Evolutionary conservation across 2,888 invertebrate genomes (phyloP).

Genomic region (Sclerodermus sp.): DNA sequence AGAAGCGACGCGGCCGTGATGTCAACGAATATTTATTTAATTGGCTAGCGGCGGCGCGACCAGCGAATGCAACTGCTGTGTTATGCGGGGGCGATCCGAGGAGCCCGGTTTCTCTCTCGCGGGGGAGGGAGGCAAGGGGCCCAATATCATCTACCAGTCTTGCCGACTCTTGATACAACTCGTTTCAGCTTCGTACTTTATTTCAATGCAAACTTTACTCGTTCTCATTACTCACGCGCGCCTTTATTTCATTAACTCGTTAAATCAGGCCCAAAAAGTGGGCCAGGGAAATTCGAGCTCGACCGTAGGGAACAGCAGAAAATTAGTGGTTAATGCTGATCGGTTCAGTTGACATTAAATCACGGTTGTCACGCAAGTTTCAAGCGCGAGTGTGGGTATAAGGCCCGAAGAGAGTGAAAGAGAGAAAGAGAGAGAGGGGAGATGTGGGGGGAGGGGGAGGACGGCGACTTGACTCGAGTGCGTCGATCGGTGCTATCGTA

Average conservation of each 20-base stretch:
- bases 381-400: no score
- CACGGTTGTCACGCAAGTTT: neutral
- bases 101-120: conserved; percentile 5
- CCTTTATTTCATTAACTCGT: no score
- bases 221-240: no score
- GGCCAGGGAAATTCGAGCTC: no score
- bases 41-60: conserved; percentile 49
- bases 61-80: conserved; percentile 46
- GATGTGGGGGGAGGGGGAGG: no score
- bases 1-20: conserved; percentile 52
- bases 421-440: conserved; percentile 6
- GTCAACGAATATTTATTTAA: conserved; percentile 57
- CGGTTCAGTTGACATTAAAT: neutral
- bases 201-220: no score
- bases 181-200: no score
- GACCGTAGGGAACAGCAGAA: no score
- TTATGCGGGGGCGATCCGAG: conserved; percentile 53
- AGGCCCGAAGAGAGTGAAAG: neutral
- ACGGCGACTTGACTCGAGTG: no score
- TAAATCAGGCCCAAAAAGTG: no score
- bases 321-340: no score
- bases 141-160: conserved; percentile 6
- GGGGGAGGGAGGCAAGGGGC: conserved; percentile 5
- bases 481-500: neutral
- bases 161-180: neutral